These are phyloP conservation scores for Alectoris magna DNA, from an alignment of 2,797 vertebrate genomes.

Conservation along the genomic window DNA sequence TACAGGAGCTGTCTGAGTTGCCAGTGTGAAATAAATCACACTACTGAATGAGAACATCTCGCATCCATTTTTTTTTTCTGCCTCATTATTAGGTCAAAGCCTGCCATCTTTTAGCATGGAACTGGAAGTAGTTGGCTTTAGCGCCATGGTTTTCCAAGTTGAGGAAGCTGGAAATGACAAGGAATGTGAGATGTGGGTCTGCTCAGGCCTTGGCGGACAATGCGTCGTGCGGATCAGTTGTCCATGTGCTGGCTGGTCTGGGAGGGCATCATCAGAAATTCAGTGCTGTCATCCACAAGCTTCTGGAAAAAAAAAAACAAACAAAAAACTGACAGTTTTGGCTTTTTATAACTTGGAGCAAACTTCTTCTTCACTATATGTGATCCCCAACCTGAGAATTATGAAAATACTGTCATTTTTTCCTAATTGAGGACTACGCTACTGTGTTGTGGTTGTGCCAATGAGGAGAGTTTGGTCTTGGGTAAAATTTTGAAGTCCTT, in stretches of 20 bases:
- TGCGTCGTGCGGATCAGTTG: rapidly evolving
- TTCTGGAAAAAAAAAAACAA: background rate
- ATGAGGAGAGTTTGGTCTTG: background rate
- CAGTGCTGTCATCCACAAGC: too few relatives aligned
- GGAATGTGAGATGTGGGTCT: background rate
- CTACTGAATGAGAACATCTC: background rate
- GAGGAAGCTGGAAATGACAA: background rate
- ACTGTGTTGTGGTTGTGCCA: rapidly evolving
- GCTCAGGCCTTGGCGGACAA: background rate
- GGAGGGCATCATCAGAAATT: background rate
- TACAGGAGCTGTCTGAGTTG: background rate
- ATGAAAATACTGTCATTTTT: rapidly evolving
- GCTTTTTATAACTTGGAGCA: background rate
- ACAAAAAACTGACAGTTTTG: rapidly evolving
- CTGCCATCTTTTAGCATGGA: background rate
- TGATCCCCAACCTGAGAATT: too few relatives aligned
- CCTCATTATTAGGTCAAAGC: background rate
- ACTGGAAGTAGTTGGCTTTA: background rate
- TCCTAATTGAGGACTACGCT: background rate
- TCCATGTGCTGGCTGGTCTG: background rate
- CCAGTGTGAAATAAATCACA: conserved; percentile 45
- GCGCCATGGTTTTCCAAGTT: rapidly evolving
- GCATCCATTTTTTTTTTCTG: background rate
- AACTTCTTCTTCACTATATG: rapidly evolving
- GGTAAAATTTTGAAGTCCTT: background rate